phyloP scores from a whole-genome alignment of 2,888 invertebrate genomes.

The Therioaphis trifolii region DNA sequence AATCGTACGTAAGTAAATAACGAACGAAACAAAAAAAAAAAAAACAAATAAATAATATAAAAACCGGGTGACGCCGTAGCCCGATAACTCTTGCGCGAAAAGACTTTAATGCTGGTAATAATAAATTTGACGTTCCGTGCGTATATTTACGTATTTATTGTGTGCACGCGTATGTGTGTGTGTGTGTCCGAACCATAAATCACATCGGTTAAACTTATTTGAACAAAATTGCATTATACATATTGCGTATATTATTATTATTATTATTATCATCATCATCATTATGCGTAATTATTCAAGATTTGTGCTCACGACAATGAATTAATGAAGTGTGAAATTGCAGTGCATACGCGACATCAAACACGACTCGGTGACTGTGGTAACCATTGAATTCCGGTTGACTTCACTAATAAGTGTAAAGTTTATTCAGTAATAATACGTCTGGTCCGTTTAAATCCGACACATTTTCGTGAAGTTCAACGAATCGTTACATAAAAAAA shows the following conservation, averaged over 20 bases:
- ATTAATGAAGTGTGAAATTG: conserved; percentile 27
- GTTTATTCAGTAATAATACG: background rate
- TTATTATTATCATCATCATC: background rate
- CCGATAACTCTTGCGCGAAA: too few relatives aligned
- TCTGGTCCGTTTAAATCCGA: conserved; percentile 13
- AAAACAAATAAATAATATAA: background rate
- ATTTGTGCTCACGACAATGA: conserved; percentile 25
- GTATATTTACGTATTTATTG: too few relatives aligned
- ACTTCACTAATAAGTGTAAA: conserved; percentile 20
- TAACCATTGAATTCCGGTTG: conserved; percentile 34
- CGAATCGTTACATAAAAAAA: background rate
- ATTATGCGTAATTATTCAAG: conserved; percentile 16
- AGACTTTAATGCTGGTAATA: too few relatives aligned
- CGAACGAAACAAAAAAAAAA: background rate
- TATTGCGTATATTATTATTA: background rate
- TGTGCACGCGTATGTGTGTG: too few relatives aligned
- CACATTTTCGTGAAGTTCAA: conserved; percentile 34
- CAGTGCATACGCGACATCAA: background rate
- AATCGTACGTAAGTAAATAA: too few relatives aligned
- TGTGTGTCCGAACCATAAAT: background rate
- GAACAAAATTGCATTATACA: background rate
- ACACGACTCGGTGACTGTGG: background rate
- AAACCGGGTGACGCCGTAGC: too few relatives aligned
- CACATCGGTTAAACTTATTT: background rate
- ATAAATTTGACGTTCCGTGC: too few relatives aligned